Evolutionary conservation across 2,888 invertebrate genomes (phyloP), one percentile per base, ranked within the genome.

Genomic region (Operophtera brumata): DNA sequence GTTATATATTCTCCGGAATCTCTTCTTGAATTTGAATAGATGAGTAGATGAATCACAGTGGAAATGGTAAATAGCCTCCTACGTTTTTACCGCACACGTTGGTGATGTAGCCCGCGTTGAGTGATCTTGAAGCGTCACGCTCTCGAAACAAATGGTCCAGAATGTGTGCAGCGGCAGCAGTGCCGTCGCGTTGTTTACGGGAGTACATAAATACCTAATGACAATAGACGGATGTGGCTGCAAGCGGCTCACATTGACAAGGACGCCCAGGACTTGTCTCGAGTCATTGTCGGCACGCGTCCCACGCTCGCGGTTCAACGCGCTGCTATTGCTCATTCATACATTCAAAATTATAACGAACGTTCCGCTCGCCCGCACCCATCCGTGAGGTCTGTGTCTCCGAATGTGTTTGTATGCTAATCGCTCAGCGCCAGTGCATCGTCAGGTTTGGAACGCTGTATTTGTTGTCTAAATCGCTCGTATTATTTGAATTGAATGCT

Each of bases 191-290:
- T 76, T 71, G 79, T 75, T 77, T 78, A 84, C 85, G 81, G 82
- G 83, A 86, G 83, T 84, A 80, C 82, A 86, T 83, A 85, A 84
- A 87, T 79, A 20, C 20, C 20, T 20, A 86, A 78, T 78, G 84
- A 88, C 88, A 88, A 88, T 89, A 87, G 89, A 89, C 89, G 89
- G 90, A 89, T 89, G 86, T 89, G 83, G 84, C 78, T 85, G 85
- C 86, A 87, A 89, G 89, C 84, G 85, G 90, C 87, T 89, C 86
- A 85, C 90, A 90, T 89, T 89, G 89, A 89, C 89, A 90, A 89
- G 89, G 89, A 86, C 89, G 89, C 86, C 86, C 85, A 86, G 87
- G 88, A 87, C 86, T 86, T 84, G 87, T 87, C 85, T 80, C 78
- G 78, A 78, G 71, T 78, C 81, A 85, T 86, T 84, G 86, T 86